Evolutionary conservation across 35 echinoderm and acorn worm species (phyloP), one percentile per base, ranked within the genome.

Genomic region (Apostichopus californicus): DNA sequence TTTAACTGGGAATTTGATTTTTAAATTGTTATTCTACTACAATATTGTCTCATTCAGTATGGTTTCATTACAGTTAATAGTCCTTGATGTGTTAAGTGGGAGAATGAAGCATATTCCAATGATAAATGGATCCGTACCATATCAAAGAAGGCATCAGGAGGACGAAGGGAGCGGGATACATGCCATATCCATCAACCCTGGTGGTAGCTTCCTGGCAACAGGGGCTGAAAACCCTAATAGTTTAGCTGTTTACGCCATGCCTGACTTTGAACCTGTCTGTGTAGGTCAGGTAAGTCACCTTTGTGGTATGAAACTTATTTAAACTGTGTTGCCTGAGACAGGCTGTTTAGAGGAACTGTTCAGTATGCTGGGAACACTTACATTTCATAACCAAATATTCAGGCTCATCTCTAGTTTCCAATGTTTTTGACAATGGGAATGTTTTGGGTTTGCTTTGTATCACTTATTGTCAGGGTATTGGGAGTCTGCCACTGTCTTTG

Each of bases 231-330:
- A 94, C 83, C 97, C 97, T 57, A 96, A 98, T 78, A 92, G 93
- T 87, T 78, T 96, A 61, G 97, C 79, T 55, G 77, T 98, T 17
- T 98, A 98, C 53, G 77, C 70, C 3, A 77, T 98, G 92, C 97
- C 97, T 57, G 92, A 91, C 5, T 98, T 98, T 95, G 97, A 96
- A 80, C 97, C 95, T 25, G 75, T 98, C 18, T 98, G 93, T 73
- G 86, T 98, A 28, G 97, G 97, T 4, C 91, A 98, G 56, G 96
- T 98, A 92, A 93, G 96, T 22, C 6, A 75, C 71, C 71, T 75
- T 2, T 20, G 1, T n/a, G 71, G 12, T 8, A 61, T 61, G 58
- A 9, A 12, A 61, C 8, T 61, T 61, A 61, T 12, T 61, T 61
- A 61, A 61, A 61, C 58, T 61, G 58, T 61, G 0, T 61, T 12